These are phyloP conservation scores for Ceramica pisi DNA, from an alignment of 2,888 invertebrate genomes.

Conservation along the genomic window DNA sequence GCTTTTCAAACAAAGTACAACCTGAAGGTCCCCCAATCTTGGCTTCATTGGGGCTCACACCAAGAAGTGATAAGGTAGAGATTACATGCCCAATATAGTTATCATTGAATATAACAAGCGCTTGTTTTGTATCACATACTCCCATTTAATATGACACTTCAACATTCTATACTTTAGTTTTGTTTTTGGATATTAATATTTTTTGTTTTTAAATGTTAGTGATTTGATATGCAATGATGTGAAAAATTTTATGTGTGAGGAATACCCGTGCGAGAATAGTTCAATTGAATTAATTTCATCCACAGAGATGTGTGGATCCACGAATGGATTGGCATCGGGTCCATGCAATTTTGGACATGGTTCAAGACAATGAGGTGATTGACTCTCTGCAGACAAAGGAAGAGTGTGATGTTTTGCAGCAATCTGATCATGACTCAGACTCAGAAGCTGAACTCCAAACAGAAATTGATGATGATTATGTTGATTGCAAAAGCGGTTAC, in stretches of 20 bases:
- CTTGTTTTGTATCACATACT: constrained; percentile 60
- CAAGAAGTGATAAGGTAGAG: constrained; percentile 90
- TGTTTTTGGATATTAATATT: constrained; percentile 11
- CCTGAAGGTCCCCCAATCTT: constrained; percentile 89
- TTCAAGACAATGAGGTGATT: constrained; percentile 86
- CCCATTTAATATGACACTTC: constrained; percentile 73
- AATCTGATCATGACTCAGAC: constrained; percentile 86
- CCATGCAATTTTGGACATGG: constrained; percentile 87
- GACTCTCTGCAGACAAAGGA: constrained; percentile 85
- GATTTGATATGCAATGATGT: constrained; percentile 34
- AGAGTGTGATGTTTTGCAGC: constrained; percentile 82
- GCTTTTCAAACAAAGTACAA: constrained; percentile 80
- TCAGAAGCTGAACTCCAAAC: constrained; percentile 81
- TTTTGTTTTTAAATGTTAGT: constrained; percentile 20
- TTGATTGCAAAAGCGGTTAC: constrained; percentile 80
- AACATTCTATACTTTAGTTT: constrained; percentile 38
- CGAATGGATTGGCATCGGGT: constrained; percentile 89
- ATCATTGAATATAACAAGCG: constrained; percentile 59
- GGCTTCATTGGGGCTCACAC: constrained; percentile 89
- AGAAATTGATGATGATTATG: constrained; percentile 75
- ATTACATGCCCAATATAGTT: constrained; percentile 68
- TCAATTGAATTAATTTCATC: constrained; percentile 87
- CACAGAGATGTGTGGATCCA: constrained; percentile 89
- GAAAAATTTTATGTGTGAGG: constrained; percentile 44
- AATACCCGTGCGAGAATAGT: constrained; percentile 79